Percentiles rank a stretch among this genome's conserved stretches.
Evolutionary conservation across 1,140 invertebrate genomes (phyloP).

Genomic region (Meloidogyne floridensis): DNA sequence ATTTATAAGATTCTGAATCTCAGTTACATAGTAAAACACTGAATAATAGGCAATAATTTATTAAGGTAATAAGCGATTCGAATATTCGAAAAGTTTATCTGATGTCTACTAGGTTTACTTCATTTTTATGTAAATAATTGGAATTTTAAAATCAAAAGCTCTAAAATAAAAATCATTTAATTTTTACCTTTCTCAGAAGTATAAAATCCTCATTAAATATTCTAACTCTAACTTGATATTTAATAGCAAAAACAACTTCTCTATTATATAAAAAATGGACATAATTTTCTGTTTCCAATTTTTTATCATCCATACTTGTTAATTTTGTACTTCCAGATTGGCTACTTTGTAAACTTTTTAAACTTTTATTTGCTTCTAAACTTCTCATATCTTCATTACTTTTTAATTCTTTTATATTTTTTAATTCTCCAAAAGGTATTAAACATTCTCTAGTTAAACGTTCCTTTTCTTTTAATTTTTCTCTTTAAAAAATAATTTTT

Average conservation of each 20-base stretch:
- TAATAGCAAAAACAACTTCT: slow-evolving; percentile 49
- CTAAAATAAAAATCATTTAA: not conserved
- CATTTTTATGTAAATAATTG: too few species aligned
- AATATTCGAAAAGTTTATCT: too few species aligned
- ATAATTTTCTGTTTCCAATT: slow-evolving; percentile 54
- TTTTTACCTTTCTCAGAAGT: slow-evolving; percentile 42
- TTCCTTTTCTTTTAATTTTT: slow-evolving; percentile 38
- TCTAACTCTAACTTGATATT: slow-evolving; percentile 38
- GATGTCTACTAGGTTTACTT: too few species aligned
- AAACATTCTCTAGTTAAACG: slow-evolving; percentile 43
- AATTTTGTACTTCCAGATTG: slow-evolving; percentile 35
- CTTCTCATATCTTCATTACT: slow-evolving; percentile 18
- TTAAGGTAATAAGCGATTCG: too few species aligned
- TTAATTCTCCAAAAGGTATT: slow-evolving; percentile 36
- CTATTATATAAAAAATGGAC: slow-evolving; percentile 50
- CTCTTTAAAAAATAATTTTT: slow-evolving; percentile 29
- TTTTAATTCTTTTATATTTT: slow-evolving; percentile 30
- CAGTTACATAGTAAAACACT: too few species aligned
- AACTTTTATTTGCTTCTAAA: slow-evolving; percentile 43
- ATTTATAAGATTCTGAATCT: too few species aligned
- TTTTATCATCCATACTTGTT: slow-evolving; percentile 40
- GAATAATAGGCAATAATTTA: too few species aligned
- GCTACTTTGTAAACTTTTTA: slow-evolving; percentile 51
- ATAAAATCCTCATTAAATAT: slow-evolving; percentile 29
- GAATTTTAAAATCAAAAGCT: too few species aligned